These are phyloP conservation scores for Ligdia adustata DNA, from an alignment of 2,888 invertebrate genomes.

Conservation along the genomic window DNA sequence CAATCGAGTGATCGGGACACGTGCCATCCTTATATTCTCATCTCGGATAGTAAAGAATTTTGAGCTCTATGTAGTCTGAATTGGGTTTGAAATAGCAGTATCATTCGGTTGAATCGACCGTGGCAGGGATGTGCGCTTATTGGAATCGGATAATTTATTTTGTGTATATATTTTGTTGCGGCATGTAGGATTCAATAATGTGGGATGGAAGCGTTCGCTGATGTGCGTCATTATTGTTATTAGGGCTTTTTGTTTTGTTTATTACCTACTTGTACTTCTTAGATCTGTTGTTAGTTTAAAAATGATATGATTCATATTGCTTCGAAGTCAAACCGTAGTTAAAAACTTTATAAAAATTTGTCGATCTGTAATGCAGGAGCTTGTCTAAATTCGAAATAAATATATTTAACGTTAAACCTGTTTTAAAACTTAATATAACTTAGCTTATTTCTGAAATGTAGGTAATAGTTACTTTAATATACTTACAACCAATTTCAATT, in stretches of 20 bases:
- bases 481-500: too few species aligned
- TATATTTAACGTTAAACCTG: too few species aligned
- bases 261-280: too few species aligned
- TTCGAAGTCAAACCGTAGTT: too few species aligned
- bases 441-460: too few species aligned
- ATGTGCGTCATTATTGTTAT: slow-evolving; percentile 27
- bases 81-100: background rate
- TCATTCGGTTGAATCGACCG: slow-evolving; percentile 48
- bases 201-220: slow-evolving; percentile 64
- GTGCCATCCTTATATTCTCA: slow-evolving; percentile 46
- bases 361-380: too few species aligned
- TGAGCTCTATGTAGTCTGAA: slow-evolving; percentile 37
- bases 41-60: slow-evolving; percentile 26
- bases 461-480: too few species aligned
- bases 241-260: slow-evolving; percentile 7
- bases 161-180: slow-evolving; percentile 75
- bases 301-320: too few species aligned
- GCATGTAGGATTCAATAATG: slow-evolving; percentile 69
- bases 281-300: too few species aligned
- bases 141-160: slow-evolving; percentile 81
- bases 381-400: too few species aligned
- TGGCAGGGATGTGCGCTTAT: slow-evolving; percentile 75
- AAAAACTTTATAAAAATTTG: too few species aligned
- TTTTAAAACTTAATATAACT: too few species aligned
- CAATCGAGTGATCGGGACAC: slow-evolving; percentile 48